Evolutionary conservation across 2,797 vertebrate genomes (phyloP).

Genomic region (Poeciliopsis presidionis): DNA sequence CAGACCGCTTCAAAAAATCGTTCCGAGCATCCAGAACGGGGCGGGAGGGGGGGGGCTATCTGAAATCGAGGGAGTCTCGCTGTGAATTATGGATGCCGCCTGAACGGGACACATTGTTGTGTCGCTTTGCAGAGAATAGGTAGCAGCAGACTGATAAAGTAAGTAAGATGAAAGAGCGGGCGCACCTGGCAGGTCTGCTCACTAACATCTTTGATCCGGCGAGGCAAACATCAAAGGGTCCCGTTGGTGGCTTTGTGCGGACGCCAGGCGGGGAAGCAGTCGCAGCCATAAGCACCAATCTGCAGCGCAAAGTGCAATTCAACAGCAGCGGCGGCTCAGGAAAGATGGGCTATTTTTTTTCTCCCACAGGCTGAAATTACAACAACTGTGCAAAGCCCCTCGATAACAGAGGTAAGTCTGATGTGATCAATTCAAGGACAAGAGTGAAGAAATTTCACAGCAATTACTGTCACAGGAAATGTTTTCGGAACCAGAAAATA

Average conservation of each 20-base stretch:
- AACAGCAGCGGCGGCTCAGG: slow-evolving; percentile 46
- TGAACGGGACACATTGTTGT: slow-evolving; percentile 59
- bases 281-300: slow-evolving; percentile 60
- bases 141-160: slow-evolving; percentile 59
- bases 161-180: slow-evolving; percentile 70
- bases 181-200: slow-evolving; percentile 67
- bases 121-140: slow-evolving; percentile 44
- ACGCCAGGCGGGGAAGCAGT: slow-evolving; percentile 54
- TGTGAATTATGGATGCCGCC: slow-evolving; percentile 41
- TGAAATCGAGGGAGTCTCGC: slow-evolving; percentile 37
- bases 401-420: slow-evolving; percentile 39
- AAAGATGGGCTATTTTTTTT: slow-evolving; percentile 30
- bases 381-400: slow-evolving; percentile 50
- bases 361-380: slow-evolving; percentile 48
- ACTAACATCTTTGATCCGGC: slow-evolving; percentile 74
- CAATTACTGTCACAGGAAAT: slow-evolving; percentile 56
- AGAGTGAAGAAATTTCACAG: slow-evolving; percentile 45
- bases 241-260: slow-evolving; percentile 64
- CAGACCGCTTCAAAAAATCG: slow-evolving; percentile 12
- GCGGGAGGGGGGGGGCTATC: neutral
- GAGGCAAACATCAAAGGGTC: slow-evolving; percentile 73
- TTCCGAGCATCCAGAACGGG: slow-evolving; percentile 12
- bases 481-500: slow-evolving; percentile 50
- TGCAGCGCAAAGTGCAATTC: slow-evolving; percentile 59
- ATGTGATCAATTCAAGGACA: slow-evolving; percentile 57